Evolutionary conservation across 1,140 invertebrate genomes (phyloP), one percentile per base, ranked within the genome.

Genomic region (Maniola jurtina): DNA sequence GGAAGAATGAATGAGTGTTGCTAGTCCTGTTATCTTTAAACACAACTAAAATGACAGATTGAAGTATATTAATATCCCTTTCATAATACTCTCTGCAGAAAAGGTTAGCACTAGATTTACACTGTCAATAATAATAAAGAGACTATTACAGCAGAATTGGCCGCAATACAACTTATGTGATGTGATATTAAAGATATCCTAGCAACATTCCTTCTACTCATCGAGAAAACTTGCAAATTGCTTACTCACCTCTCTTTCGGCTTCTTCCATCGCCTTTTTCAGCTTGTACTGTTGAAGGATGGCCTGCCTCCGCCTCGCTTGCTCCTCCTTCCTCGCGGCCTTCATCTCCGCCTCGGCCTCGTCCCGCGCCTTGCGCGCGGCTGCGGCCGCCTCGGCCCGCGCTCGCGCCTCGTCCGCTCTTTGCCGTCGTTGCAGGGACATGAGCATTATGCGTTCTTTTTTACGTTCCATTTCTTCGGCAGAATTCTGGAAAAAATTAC

Each of bases 231-330:
- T 25, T 25, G 25, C 25, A 25, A n/a, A 25, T 25, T 42, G 6
- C 25, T 66, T 38, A 16, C 58, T 68, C 81, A 96, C 96, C 92
- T 97, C 96, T 91, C 96, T 92, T 81, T 98, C 96, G 48, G 96
- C 96, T 92, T 98, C 97, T 88, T 98, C 96, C 61, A 96, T 94
- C 48, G 96, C 96, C 91, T 99, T 99, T 81, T 98, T 97, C 73
- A 98, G 93, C 90, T 98, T 97, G 91, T 99, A 97, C 84, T 98
- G 96, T 84, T 98, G 97, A 71, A 99, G 93, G 86, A 99, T 99
- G 66, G 93, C 93, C 68, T 97, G 95, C 66, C 98, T 91, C 74
- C 97, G 93, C 40, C 95, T 93, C 79, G 95, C 95, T 84, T 99
- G 98, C 82, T 99, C 97, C 72, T 97, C 96, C 87, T 98, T 98